Evolutionary conservation across 2,797 vertebrate species (phyloP), one percentile per base, ranked within the genome.

Genomic region (Selene dorsalis): DNA sequence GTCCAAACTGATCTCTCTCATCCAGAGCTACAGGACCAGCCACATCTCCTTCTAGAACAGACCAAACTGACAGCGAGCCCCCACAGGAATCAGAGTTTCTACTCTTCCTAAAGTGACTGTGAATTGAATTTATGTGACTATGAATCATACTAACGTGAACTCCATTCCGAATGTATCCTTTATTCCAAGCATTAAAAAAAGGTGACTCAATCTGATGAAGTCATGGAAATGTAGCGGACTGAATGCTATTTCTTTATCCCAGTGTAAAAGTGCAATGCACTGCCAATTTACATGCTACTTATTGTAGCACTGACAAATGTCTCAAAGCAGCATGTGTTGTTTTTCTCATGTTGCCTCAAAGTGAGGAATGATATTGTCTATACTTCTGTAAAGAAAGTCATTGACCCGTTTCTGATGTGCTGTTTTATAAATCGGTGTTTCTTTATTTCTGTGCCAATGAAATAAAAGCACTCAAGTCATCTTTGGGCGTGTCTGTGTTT

Each of bases 331-430:
- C 92, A 79, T 70, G 87, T 91, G 88, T 92, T 92, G 91, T 93
- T 93, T 26, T 91, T 87, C 75, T 73, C 78, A 69, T 85, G 89
- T 90, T 90, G 78, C 93, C 93, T 94, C 92, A 92, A 90, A 93
- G 60, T 94, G 94, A 94, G 93, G 92, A 92, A 84, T 63, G 72
- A 69, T 86, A 85, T 69, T 63, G 20, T 82, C 62, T 84, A 75
- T 83, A 75, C 50, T 81, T 84, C n/a, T 86, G 77, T 77, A 75
- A 78, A 85, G 47, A 89, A 84, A 6, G 50, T 69, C 17, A 18
- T 12, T 35, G 55, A 62, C 26, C 63, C 30, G 55, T 82, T 87
- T 71, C 71, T 66, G 35, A 67, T 63, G 72, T 35, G 20, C 16
- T 72, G 6, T 79, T 84, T 41, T 41, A 13, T 41, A 35, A 8